A percentile compares a stretch with the other conserved stretches of the same genome.
phyloP scores from a whole-genome alignment of 2,797 vertebrate genomes.

The Platyrinchus mystaceus region DNA sequence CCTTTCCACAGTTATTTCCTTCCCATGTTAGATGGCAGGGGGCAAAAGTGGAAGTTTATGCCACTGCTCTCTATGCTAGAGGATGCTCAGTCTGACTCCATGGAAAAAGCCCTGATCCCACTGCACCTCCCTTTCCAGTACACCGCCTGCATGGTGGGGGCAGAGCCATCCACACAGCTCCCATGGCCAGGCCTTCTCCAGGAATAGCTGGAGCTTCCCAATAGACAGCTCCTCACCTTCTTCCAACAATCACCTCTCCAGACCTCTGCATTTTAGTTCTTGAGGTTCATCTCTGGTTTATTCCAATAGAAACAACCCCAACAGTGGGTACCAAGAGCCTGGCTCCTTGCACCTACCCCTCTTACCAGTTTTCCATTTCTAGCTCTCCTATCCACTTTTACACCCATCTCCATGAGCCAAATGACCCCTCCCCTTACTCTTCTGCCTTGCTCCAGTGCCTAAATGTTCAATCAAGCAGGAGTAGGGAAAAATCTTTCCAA shows the following conservation, averaged over 20 bases:
- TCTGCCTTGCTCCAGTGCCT: background rate
- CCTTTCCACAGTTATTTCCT: background rate
- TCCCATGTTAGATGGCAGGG: background rate
- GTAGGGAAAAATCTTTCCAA: background rate
- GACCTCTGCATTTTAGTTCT: background rate
- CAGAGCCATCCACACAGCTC: background rate
- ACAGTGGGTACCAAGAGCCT: background rate
- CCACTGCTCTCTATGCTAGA: background rate
- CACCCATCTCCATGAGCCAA: background rate
- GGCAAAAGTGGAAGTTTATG: background rate
- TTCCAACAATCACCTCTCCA: background rate
- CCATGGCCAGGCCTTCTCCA: background rate
- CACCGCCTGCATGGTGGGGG: accelerated
- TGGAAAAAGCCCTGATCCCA: background rate
- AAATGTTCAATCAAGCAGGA: background rate
- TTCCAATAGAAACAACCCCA: background rate
- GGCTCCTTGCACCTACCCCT: background rate
- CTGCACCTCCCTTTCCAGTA: background rate
- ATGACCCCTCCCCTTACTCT: background rate
- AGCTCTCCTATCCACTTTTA: background rate
- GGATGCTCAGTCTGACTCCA: background rate
- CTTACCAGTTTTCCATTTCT: background rate
- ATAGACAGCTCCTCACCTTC: background rate
- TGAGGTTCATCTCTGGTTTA: background rate
- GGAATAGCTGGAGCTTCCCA: background rate